phyloP scores from a whole-genome alignment of 92 coral and sea anemone species.

The Zoanthus solanderi region DNA sequence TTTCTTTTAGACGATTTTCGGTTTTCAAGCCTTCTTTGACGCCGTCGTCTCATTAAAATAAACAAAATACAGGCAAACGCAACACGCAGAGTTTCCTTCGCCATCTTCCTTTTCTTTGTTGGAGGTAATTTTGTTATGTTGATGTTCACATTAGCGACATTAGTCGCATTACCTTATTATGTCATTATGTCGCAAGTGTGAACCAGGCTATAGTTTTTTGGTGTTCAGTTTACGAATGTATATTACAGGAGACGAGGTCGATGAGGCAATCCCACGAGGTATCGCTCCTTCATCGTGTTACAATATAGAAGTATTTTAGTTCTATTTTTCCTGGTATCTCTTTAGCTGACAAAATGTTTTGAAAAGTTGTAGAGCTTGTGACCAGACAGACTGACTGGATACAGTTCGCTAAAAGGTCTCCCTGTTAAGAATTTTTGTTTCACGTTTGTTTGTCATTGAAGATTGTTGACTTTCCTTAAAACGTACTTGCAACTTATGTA shows the following conservation, averaged over 20 bases:
- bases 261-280: slow-evolving; percentile 26
- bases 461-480: slow-evolving; percentile 3
- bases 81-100: too few relatives aligned
- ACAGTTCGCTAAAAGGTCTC: slow-evolving; percentile 8
- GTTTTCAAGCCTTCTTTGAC: too few relatives aligned
- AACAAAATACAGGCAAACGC: too few relatives aligned
- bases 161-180: too few relatives aligned
- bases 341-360: background rate
- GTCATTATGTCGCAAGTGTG: too few relatives aligned
- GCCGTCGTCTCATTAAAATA: too few relatives aligned
- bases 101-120: too few relatives aligned
- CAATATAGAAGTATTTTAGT: background rate
- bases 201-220: background rate
- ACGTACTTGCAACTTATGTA: background rate
- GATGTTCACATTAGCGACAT: too few relatives aligned
- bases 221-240: slow-evolving; percentile 11
- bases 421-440: slow-evolving; percentile 14
- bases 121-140: too few relatives aligned
- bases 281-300: slow-evolving; percentile 9
- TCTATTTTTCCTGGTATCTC: background rate
- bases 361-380: too few relatives aligned
- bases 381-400: background rate
- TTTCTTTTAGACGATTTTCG: too few relatives aligned
- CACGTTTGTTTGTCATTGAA: slow-evolving; percentile 1
- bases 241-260: slow-evolving; percentile 22